Evolutionary conservation across 2,797 vertebrate genomes (phyloP).

Genomic region (Halcyon badia): DNA sequence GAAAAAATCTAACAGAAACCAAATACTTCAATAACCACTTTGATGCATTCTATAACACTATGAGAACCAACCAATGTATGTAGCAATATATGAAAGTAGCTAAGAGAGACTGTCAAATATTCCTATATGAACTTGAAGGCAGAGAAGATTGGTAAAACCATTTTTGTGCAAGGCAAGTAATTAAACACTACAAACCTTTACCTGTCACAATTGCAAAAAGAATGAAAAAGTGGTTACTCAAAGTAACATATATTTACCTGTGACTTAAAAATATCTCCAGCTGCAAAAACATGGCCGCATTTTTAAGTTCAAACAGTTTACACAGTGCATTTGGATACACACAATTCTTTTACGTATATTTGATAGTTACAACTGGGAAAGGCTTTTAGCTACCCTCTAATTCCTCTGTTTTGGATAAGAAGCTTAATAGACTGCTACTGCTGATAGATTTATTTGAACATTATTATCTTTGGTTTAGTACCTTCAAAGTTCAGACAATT

Average conservation of each 20-base stretch:
- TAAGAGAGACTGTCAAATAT: not conserved
- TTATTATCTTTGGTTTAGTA: not conserved
- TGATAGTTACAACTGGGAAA: not conserved
- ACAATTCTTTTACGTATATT: not conserved
- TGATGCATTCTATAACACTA: not conserved
- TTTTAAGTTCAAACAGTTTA: not conserved
- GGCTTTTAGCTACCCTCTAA: not conserved
- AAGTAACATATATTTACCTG: not conserved
- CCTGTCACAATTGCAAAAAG: not conserved
- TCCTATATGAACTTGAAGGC: not conserved
- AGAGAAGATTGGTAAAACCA: not conserved
- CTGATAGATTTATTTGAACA: not conserved
- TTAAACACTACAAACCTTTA: not conserved
- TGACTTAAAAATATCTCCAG: not conserved
- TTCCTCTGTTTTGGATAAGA: not conserved
- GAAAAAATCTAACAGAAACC: not conserved
- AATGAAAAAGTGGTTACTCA: not conserved
- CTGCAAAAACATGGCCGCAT: not conserved
- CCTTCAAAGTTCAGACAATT: not conserved
- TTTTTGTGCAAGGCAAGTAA: not conserved
- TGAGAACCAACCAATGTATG: not conserved
- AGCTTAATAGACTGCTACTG: not conserved
- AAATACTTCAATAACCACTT: not conserved
- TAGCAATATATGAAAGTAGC: not conserved
- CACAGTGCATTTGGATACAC: not conserved